A percentile compares a stretch with the other conserved stretches of the same genome.
These are phyloP conservation scores for Neogobius melanostomus DNA, from an alignment of 2,113 vertebrate genomes.

Conservation along the genomic window DNA sequence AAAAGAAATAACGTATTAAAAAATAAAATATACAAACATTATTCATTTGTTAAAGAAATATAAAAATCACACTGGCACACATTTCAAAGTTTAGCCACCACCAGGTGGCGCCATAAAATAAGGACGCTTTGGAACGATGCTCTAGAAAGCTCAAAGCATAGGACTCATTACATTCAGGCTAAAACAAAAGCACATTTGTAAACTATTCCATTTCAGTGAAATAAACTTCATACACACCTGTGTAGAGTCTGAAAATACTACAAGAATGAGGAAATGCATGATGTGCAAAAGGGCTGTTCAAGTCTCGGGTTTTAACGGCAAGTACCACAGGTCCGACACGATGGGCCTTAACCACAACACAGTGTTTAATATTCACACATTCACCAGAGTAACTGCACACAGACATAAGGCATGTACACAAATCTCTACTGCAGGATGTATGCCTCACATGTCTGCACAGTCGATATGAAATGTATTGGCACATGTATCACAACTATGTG, in stretches of 20 bases:
- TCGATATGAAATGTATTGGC: neutral
- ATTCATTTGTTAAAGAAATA: neutral
- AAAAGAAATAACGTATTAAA: neutral
- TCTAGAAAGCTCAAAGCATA: neutral
- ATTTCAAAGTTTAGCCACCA: neutral
- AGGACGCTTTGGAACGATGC: neutral
- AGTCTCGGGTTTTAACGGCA: neutral
- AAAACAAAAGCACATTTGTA: neutral
- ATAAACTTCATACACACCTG: neutral
- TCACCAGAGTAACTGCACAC: neutral
- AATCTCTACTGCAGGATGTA: neutral
- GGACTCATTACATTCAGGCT: neutral
- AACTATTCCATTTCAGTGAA: neutral
- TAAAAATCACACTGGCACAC: neutral
- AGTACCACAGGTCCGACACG: neutral
- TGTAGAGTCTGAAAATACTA: neutral
- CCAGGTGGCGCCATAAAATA: neutral
- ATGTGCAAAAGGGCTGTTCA: neutral
- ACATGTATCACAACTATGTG: neutral
- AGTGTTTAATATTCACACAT: neutral
- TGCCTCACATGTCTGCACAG: neutral
- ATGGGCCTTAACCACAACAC: neutral
- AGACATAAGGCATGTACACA: neutral
- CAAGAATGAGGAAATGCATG: neutral
- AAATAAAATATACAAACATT: neutral